A percentile compares a stretch with the other conserved stretches of the same genome.
phyloP scores from a whole-genome alignment of 2,888 invertebrate species.

The Meteorus colon region DNA sequence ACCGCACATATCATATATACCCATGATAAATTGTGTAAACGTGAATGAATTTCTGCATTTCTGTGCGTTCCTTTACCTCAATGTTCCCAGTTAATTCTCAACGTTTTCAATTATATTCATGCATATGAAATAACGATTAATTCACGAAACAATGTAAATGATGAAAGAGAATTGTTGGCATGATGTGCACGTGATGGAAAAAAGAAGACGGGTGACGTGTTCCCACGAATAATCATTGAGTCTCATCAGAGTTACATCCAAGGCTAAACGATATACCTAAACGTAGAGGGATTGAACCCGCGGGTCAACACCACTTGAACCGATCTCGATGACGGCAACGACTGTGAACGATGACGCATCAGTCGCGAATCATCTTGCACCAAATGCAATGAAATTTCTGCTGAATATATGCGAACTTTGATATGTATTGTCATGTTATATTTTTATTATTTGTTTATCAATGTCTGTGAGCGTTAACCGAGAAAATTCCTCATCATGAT shows the following conservation, averaged over 20 bases:
- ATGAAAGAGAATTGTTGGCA: conserved; percentile 16
- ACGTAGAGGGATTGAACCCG: conserved; percentile 24
- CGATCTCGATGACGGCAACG: conserved; percentile 66
- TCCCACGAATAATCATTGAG: conserved; percentile 64
- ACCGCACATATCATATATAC: neutral
- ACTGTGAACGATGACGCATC: conserved; percentile 66
- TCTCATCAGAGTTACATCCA: conserved; percentile 31
- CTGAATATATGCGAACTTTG: neutral
- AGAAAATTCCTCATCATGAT: conserved; percentile 14
- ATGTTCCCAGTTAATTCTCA: neutral
- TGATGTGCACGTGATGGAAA: conserved; percentile 17
- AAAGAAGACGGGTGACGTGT: conserved; percentile 52
- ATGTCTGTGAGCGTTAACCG: too few species aligned
- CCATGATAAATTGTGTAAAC: neutral
- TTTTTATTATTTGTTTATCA: neutral
- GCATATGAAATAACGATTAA: neutral
- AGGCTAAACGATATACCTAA: conserved; percentile 21
- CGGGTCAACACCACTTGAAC: conserved; percentile 72
- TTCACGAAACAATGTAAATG: neutral
- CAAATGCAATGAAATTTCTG: conserved; percentile 4
- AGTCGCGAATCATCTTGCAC: conserved; percentile 66
- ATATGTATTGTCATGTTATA: neutral
- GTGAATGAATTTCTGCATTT: neutral
- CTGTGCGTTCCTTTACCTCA: neutral
- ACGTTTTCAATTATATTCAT: neutral